Percentiles rank a stretch among this genome's conserved stretches.
These are phyloP conservation scores for Lepus europaeus DNA, from an alignment of 2,113 vertebrate species.

Conservation along the genomic window DNA sequence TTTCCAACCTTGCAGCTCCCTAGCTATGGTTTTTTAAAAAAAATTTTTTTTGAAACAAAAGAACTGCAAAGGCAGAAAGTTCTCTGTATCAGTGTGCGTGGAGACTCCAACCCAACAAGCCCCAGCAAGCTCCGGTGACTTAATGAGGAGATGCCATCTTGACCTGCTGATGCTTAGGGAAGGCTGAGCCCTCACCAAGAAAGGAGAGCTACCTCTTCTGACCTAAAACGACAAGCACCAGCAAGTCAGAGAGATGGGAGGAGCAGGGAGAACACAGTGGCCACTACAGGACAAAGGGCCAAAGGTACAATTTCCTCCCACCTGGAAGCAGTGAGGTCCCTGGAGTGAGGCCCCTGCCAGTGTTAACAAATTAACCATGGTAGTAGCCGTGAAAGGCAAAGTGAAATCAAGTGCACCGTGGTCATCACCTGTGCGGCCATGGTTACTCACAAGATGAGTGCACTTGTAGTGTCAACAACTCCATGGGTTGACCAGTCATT, in stretches of 20 bases:
- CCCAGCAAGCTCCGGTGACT: background rate
- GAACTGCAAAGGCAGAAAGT: constrained; percentile 74
- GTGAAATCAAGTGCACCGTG: background rate
- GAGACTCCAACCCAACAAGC: constrained; percentile 68
- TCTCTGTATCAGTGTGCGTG: constrained; percentile 54
- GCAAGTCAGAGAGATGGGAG: background rate
- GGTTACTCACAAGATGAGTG: background rate
- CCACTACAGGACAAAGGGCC: background rate
- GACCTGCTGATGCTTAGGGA: background rate
- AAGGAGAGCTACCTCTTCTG: constrained; percentile 14
- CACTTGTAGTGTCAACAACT: background rate
- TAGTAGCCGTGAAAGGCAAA: background rate
- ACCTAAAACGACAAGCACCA: background rate
- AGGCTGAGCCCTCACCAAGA: background rate
- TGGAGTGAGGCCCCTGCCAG: background rate
- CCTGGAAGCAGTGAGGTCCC: background rate
- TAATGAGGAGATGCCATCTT: constrained; percentile 50
- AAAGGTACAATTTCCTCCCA: background rate
- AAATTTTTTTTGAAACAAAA: constrained; percentile 78
- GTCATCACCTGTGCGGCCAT: background rate
- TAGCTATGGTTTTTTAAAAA: constrained; percentile 31
- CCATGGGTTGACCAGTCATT: background rate
- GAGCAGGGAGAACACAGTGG: background rate
- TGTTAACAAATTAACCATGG: background rate
- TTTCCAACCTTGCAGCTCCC: constrained; percentile 71